Evolutionary conservation across 2,888 invertebrate species (phyloP).

Genomic region (Oxytorus armatus): DNA sequence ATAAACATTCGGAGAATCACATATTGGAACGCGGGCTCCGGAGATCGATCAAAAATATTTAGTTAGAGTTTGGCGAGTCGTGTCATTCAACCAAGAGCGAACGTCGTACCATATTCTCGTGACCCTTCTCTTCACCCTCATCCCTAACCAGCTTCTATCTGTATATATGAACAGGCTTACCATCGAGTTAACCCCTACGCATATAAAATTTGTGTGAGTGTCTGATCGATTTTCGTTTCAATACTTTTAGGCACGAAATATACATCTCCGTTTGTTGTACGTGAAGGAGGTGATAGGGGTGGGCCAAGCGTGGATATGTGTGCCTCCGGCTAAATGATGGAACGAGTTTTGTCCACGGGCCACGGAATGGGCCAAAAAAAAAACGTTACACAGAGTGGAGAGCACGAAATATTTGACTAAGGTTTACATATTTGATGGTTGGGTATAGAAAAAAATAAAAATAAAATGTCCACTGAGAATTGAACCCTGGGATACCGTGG

Average conservation of each 20-base stretch:
- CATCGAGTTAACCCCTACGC: no score
- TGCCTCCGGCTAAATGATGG: constrained; percentile 42
- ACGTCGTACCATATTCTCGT: background rate
- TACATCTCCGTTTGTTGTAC: constrained; percentile 30
- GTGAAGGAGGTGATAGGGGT: background rate
- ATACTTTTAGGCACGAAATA: constrained; percentile 28
- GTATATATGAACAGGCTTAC: no score
- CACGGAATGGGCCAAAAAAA: background rate
- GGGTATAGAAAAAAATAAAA: background rate
- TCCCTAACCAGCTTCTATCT: no score
- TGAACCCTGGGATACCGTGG: background rate
- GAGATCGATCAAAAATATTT: constrained; percentile 43
- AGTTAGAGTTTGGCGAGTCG: constrained; percentile 8
- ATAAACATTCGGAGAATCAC: background rate
- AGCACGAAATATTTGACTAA: constrained; percentile 32
- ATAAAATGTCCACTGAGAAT: background rate
- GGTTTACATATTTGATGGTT: constrained; percentile 26
- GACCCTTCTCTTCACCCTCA: background rate
- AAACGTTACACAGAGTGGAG: background rate
- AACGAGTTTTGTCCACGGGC: constrained; percentile 13
- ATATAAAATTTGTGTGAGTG: background rate
- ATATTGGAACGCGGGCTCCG: background rate
- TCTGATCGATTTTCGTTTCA: constrained; percentile 26
- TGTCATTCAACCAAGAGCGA: constrained; percentile 12
- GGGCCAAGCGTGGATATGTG: constrained; percentile 2